Percentiles rank a stretch among this genome's conserved stretches.
Evolutionary conservation across 2,888 invertebrate genomes (phyloP).

Genomic region (Dasypogon diadema): DNA sequence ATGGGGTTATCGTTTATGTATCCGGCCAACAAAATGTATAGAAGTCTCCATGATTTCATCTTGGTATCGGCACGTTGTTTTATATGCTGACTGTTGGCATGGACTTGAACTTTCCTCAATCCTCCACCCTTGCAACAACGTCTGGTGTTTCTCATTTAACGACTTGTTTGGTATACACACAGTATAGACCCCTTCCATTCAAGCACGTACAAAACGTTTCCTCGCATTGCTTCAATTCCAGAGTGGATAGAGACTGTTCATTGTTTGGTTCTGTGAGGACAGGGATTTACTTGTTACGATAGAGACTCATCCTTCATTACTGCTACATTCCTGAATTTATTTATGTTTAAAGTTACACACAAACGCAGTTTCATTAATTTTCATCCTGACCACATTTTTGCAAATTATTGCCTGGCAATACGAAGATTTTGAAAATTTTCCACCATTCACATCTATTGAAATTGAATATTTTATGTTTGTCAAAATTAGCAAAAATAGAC

Average conservation of each 20-base stretch:
- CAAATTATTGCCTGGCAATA: no score
- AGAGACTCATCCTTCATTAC: neutral
- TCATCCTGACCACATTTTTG: no score
- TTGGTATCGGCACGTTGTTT: slow-evolving; percentile 20
- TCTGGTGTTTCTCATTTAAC: slow-evolving; percentile 46
- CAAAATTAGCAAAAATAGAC: no score
- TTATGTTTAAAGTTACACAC: no score
- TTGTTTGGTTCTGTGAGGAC: slow-evolving; percentile 16
- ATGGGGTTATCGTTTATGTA: slow-evolving; percentile 47
- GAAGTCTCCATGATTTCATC: slow-evolving; percentile 26
- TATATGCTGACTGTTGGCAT: slow-evolving; percentile 43
- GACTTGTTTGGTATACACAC: slow-evolving; percentile 43
- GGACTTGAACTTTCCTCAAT: slow-evolving; percentile 41
- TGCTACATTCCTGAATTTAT: no score
- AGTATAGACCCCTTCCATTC: slow-evolving; percentile 9
- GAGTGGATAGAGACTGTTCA: slow-evolving; percentile 7
- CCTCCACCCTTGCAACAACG: neutral
- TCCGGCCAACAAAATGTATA: slow-evolving; percentile 6
- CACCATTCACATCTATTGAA: no score
- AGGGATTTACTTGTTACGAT: slow-evolving; percentile 12
- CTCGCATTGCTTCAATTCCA: neutral
- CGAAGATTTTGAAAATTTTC: no score
- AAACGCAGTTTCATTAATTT: no score
- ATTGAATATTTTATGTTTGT: no score
- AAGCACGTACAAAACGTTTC: slow-evolving; percentile 5